Percentiles rank a stretch among this genome's conserved stretches.
phyloP scores from a whole-genome alignment of 2,113 vertebrate genomes.

The Corapipo altera region DNA sequence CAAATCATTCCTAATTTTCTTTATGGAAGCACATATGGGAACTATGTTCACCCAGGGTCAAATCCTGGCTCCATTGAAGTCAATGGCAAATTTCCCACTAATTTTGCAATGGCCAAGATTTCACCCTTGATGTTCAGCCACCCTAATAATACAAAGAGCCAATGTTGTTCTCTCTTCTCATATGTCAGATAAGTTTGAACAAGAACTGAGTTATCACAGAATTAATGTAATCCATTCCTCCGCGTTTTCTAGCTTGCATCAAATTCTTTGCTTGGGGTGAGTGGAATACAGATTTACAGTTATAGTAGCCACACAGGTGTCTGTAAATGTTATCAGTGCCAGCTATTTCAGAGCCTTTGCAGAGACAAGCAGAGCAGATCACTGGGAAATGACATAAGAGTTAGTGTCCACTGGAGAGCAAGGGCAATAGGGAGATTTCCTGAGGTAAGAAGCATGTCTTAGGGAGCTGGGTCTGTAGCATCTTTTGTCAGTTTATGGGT shows the following conservation, averaged over 20 bases:
- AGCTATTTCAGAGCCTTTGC: background rate
- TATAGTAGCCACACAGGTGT: background rate
- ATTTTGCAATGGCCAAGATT: constrained; percentile 30
- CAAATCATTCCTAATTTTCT: constrained; percentile 38
- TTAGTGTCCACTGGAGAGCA: background rate
- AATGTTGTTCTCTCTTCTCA: background rate
- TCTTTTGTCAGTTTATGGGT: background rate
- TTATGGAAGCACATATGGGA: constrained; percentile 42
- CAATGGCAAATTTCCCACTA: constrained; percentile 55
- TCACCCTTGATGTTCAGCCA: constrained; percentile 39
- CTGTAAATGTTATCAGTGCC: background rate
- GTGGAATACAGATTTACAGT: background rate
- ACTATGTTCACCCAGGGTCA: constrained; percentile 12
- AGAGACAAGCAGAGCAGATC: background rate
- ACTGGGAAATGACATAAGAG: background rate
- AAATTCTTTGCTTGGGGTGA: background rate
- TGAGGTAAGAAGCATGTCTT: background rate
- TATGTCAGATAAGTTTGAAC: background rate
- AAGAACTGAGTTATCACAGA: background rate
- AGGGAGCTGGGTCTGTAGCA: background rate
- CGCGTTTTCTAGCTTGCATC: background rate
- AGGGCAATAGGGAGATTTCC: background rate
- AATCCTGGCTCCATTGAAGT: constrained; percentile 41
- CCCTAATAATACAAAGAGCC: constrained; percentile 4
- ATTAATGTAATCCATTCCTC: background rate